These are phyloP conservation scores for Belgica antarctica DNA, from an alignment of 2,888 invertebrate genomes.

Conservation along the genomic window DNA sequence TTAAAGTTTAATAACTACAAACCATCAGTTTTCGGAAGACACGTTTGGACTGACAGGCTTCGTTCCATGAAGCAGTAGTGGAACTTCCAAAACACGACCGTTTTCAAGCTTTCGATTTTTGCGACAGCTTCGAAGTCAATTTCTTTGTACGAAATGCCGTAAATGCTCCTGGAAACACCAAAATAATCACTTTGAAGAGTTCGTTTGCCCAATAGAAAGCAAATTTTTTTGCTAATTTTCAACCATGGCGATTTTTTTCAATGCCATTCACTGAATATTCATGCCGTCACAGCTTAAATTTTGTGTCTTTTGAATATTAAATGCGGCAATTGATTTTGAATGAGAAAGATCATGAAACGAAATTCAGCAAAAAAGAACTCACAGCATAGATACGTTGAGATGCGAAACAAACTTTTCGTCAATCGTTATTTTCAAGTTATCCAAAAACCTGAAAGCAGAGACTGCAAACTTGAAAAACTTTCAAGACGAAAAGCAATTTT, in stretches of 20 bases:
- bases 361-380: too few relatives aligned
- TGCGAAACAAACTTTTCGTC: slow-evolving; percentile 48
- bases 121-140: slow-evolving; percentile 58
- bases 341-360: too few relatives aligned
- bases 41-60: slow-evolving; percentile 56
- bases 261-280: too few relatives aligned
- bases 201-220: too few relatives aligned
- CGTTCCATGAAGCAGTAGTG: slow-evolving; percentile 64
- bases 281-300: too few relatives aligned
- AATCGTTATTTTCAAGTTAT: slow-evolving; percentile 52
- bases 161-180: slow-evolving; percentile 57
- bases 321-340: too few relatives aligned
- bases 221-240: too few relatives aligned
- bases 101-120: slow-evolving; percentile 56
- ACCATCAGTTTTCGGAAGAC: slow-evolving; percentile 64
- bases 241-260: too few relatives aligned
- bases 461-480: slow-evolving; percentile 40
- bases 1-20: slow-evolving; percentile 47
- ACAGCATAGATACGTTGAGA: slow-evolving; percentile 52
- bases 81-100: slow-evolving; percentile 63
- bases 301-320: too few relatives aligned
- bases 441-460: slow-evolving; percentile 51
- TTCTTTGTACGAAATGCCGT: slow-evolving; percentile 58
- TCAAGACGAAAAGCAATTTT: slow-evolving; percentile 46
- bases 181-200: too few relatives aligned